phyloP scores from a whole-genome alignment of 2,888 invertebrate genomes.

The Patella depressa region DNA sequence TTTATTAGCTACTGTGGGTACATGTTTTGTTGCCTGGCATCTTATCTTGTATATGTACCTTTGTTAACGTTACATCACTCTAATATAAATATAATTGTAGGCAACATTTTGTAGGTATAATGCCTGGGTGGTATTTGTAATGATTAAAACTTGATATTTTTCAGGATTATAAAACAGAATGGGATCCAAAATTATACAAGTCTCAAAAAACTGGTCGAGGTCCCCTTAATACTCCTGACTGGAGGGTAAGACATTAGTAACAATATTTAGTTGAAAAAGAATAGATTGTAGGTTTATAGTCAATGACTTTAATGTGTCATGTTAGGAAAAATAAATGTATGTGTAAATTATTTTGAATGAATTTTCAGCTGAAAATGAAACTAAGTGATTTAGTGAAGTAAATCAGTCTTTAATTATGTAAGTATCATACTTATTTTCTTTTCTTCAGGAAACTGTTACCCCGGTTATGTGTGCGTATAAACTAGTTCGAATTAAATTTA shows the following conservation, averaged over 20 bases:
- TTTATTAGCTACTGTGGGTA: too few species aligned
- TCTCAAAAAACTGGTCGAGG: conserved; percentile 95
- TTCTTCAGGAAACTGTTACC: conserved; percentile 66
- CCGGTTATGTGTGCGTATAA: conserved; percentile 99
- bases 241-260: conserved; percentile 74
- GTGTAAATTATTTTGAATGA: too few species aligned
- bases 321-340: not conserved
- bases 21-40: too few species aligned
- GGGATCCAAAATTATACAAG: conserved; percentile 89
- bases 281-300: too few species aligned
- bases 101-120: too few species aligned
- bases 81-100: too few species aligned
- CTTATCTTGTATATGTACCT: too few species aligned
- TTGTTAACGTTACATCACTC: too few species aligned
- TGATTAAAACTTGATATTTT: conserved; percentile 46
- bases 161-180: conserved; percentile 89
- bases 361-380: not conserved
- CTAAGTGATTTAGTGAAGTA: not conserved
- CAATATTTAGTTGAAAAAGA: not conserved
- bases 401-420: not conserved
- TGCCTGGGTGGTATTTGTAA: too few species aligned
- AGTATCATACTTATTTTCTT: not conserved
- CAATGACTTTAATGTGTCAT: not conserved
- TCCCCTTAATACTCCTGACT: conserved; percentile 81
- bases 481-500: conserved; percentile 96